Percentiles rank a stretch among this genome's conserved stretches.
These are phyloP conservation scores for Phania funesta DNA, from an alignment of 2,888 invertebrate genomes.

Conservation along the genomic window DNA sequence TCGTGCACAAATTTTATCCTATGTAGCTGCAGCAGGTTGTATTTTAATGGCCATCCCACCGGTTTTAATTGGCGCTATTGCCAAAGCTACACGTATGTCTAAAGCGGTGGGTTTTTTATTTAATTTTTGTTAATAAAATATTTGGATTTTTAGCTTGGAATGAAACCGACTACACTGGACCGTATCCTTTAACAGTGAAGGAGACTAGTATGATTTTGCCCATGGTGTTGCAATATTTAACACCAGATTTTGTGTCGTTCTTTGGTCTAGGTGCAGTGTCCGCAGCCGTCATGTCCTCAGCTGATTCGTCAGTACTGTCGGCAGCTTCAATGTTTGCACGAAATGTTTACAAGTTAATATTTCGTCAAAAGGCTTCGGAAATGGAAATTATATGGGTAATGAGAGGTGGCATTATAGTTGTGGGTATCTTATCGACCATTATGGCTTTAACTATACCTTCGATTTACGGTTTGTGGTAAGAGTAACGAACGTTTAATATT, in stretches of 20 bases:
- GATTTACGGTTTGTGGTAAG: conserved; percentile 97
- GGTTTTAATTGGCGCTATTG: conserved; percentile 97
- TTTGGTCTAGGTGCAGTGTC: conserved; percentile 99
- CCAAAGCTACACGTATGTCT: conserved; percentile 95
- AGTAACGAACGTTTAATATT: too few species aligned
- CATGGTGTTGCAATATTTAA: conserved; percentile 97
- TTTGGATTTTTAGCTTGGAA: conserved; percentile 90
- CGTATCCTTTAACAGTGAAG: conserved; percentile 86
- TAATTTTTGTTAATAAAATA: background rate
- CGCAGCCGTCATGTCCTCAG: conserved; percentile 99
- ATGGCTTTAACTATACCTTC: conserved; percentile 99
- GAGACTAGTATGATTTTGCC: conserved; percentile 97
- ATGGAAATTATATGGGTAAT: conserved; percentile 98
- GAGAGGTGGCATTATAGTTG: conserved; percentile 94
- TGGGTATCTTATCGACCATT: conserved; percentile 93
- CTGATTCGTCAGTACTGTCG: conserved; percentile 98
- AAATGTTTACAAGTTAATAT: conserved; percentile 98
- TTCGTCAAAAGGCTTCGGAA: conserved; percentile 97
- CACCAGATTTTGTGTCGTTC: conserved; percentile 97
- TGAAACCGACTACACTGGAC: conserved; percentile 91
- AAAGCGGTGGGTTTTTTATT: too few species aligned
- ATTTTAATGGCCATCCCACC: conserved; percentile 98
- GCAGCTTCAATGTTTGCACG: conserved; percentile 99
- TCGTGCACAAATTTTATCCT: conserved; percentile 95
- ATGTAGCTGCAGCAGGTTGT: conserved; percentile 97